Percentiles rank a stretch among this genome's conserved stretches.
These are phyloP conservation scores for Myiagra hebetior DNA, from an alignment of 2,113 vertebrate species.

Conservation along the genomic window DNA sequence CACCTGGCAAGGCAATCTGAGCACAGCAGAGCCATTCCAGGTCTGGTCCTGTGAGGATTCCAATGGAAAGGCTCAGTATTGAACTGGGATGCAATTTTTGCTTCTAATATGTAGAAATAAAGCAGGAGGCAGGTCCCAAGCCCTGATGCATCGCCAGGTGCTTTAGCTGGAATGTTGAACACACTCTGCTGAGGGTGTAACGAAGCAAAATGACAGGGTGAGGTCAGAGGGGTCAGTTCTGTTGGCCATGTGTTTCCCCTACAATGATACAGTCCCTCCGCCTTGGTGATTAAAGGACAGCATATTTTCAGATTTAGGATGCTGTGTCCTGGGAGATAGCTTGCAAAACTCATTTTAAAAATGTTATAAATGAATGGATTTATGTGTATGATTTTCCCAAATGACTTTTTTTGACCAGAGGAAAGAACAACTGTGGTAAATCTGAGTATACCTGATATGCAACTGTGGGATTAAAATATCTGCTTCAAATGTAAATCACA, in stretches of 20 bases:
- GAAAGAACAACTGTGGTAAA: background rate
- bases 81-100: background rate
- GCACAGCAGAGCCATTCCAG: background rate
- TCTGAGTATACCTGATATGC: background rate
- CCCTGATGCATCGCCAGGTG: background rate
- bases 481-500: conserved; percentile 10
- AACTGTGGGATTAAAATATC: background rate
- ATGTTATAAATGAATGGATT: background rate
- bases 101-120: background rate
- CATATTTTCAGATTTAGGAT: background rate
- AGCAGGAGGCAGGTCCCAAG: background rate
- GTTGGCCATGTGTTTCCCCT: background rate
- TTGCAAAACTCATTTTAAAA: background rate
- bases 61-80: background rate
- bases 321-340: background rate
- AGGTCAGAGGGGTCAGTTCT: background rate
- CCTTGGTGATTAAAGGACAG: background rate
- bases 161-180: background rate
- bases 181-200: background rate
- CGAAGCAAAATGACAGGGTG: background rate
- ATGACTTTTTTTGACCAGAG: background rate
- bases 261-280: background rate
- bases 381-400: background rate
- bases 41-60: background rate
- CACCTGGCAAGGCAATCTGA: background rate